Percentiles rank a stretch among this genome's conserved stretches.
These are phyloP conservation scores for Sandelia bainsii DNA, from an alignment of 2,797 vertebrate species.

Conservation along the genomic window DNA sequence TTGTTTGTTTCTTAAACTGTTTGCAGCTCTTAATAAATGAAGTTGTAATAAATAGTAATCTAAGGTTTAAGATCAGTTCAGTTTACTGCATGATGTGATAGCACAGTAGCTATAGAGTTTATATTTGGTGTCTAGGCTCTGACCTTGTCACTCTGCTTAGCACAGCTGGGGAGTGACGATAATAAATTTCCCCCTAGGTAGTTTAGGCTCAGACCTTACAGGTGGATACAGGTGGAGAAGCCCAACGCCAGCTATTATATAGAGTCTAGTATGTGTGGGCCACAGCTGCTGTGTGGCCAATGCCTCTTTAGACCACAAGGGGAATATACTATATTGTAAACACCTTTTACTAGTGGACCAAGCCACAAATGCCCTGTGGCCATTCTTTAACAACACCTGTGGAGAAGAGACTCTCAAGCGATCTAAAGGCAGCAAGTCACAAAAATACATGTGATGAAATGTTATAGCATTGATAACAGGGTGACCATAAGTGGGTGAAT, in stretches of 20 bases:
- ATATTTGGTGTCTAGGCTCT: conserved; percentile 41
- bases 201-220: conserved; percentile 41
- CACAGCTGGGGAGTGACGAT: conserved; percentile 43
- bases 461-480: conserved; percentile 16
- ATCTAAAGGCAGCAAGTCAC: conserved; percentile 13
- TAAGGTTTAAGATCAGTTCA: conserved; percentile 20
- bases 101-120: conserved; percentile 14
- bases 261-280: conserved; percentile 31
- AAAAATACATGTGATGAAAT: conserved; percentile 18
- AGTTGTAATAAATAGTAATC: conserved; percentile 12
- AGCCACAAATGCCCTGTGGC: conserved; percentile 15
- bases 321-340: conserved; percentile 39
- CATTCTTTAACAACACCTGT: conserved; percentile 30
- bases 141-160: conserved; percentile 43
- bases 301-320: conserved; percentile 40
- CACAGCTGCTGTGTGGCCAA: conserved; percentile 49
- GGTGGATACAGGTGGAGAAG: conserved; percentile 49
- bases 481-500: conserved; percentile 18
- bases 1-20: background rate
- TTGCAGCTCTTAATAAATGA: background rate
- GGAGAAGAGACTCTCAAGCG: conserved; percentile 10
- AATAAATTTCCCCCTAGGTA: conserved; percentile 50
- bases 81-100: conserved; percentile 6
- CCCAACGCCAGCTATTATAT: conserved; percentile 38
- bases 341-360: conserved; percentile 21